These are phyloP conservation scores for Agrochola circellaris DNA, from an alignment of 2,888 invertebrate genomes.

Conservation along the genomic window DNA sequence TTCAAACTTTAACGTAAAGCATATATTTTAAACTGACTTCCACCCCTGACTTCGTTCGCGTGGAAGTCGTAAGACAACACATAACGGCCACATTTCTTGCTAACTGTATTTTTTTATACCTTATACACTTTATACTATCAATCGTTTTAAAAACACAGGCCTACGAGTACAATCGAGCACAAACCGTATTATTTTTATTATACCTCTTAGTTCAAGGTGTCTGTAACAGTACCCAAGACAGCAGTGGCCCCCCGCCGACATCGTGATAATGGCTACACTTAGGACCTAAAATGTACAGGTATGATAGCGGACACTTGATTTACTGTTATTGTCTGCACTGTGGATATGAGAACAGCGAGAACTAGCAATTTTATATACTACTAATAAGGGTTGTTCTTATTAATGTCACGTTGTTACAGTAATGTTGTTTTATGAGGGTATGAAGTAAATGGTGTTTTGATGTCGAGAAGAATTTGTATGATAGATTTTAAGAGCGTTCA, in stretches of 20 bases:
- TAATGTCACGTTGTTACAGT: slow-evolving; percentile 16
- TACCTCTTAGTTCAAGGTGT: not conserved
- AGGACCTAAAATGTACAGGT: slow-evolving; percentile 35
- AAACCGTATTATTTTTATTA: slow-evolving; percentile 24
- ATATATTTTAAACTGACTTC: no score
- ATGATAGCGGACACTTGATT: slow-evolving; percentile 55
- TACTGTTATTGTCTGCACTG: slow-evolving; percentile 54
- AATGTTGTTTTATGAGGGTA: slow-evolving; percentile 26
- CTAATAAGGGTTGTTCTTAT: slow-evolving; percentile 33
- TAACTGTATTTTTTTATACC: no score
- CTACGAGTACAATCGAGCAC: slow-evolving; percentile 5
- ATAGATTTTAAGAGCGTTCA: not conserved
- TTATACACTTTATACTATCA: not conserved
- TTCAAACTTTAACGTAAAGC: no score
- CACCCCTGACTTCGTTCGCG: no score
- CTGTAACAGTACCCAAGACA: slow-evolving; percentile 12
- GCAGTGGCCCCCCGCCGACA: not conserved
- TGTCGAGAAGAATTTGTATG: not conserved
- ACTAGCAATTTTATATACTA: slow-evolving; percentile 39
- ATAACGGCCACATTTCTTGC: no score
- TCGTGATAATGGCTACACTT: slow-evolving; percentile 35
- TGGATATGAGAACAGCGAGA: slow-evolving; percentile 30
- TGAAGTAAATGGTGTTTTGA: not conserved
- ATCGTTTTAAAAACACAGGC: not conserved
- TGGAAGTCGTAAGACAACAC: no score